phyloP scores from a whole-genome alignment of 2,113 vertebrate species.

The Cyprinodon brontotheroides region DNA sequence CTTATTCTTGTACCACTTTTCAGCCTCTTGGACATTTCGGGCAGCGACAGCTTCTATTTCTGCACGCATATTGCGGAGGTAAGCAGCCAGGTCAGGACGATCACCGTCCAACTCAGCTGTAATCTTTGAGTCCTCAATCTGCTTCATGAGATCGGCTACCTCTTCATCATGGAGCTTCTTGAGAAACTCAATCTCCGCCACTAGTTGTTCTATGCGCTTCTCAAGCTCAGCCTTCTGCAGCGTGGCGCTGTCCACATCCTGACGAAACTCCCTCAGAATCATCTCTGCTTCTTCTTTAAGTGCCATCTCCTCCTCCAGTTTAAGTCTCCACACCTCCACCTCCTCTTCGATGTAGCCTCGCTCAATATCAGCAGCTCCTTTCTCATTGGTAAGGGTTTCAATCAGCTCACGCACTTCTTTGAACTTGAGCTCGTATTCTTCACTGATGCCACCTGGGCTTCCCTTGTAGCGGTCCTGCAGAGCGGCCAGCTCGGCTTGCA shows the following conservation, averaged over 20 bases:
- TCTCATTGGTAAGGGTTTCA: conserved; percentile 79
- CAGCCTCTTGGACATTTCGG: conserved; percentile 80
- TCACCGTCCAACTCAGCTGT: conserved; percentile 70
- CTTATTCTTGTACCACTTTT: conserved; percentile 85
- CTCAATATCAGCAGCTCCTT: conserved; percentile 74
- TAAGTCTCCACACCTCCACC: conserved; percentile 77
- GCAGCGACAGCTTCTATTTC: conserved; percentile 80
- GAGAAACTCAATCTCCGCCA: conserved; percentile 78
- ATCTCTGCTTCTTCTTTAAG: conserved; percentile 83
- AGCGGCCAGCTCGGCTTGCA: conserved; percentile 52
- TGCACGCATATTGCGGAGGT: conserved; percentile 70
- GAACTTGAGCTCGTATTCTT: conserved; percentile 80
- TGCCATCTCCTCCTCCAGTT: conserved; percentile 80
- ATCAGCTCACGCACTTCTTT: conserved; percentile 80
- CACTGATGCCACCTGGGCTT: conserved; percentile 67
- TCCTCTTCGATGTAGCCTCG: conserved; percentile 72
- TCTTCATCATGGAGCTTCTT: conserved; percentile 79
- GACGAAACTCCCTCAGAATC: conserved; percentile 81
- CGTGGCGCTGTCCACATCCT: conserved; percentile 80
- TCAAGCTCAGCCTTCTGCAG: conserved; percentile 81
- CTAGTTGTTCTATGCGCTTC: conserved; percentile 72
- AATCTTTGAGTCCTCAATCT: conserved; percentile 78
- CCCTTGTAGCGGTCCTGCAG: conserved; percentile 71
- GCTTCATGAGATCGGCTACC: conserved; percentile 77
- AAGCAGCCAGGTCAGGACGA: conserved; percentile 71